These are phyloP conservation scores for Glareola pratincola DNA, from an alignment of 2,113 vertebrate genomes.

Conservation along the genomic window DNA sequence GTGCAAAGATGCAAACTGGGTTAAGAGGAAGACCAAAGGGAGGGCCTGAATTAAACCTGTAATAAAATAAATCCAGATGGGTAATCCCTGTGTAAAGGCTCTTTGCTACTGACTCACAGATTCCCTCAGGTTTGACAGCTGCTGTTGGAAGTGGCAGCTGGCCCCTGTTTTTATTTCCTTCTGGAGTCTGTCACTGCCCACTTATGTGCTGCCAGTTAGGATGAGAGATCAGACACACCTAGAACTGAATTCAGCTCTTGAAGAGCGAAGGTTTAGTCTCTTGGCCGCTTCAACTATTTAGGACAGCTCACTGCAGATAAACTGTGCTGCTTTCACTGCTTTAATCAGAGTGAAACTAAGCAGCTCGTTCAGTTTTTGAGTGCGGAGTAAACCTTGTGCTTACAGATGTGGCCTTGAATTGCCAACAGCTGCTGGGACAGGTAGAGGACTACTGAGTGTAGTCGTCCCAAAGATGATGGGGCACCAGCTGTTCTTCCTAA, in stretches of 20 bases:
- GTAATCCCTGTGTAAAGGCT: not conserved
- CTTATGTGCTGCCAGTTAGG: not conserved
- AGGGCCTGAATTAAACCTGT: not conserved
- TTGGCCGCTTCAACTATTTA: not conserved
- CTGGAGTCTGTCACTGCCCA: not conserved
- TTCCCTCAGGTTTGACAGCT: not conserved
- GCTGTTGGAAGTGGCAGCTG: not conserved
- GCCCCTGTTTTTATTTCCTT: not conserved
- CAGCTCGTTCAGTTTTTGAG: not conserved
- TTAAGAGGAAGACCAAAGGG: not conserved
- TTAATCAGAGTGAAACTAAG: not conserved
- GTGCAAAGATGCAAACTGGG: not conserved
- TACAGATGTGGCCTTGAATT: not conserved
- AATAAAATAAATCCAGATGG: not conserved
- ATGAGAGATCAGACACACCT: not conserved
- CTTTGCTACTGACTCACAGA: not conserved
- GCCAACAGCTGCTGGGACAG: not conserved
- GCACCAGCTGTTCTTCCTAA: not conserved
- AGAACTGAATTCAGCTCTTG: not conserved
- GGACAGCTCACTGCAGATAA: not conserved
- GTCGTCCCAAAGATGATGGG: not conserved
- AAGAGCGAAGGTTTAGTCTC: not conserved
- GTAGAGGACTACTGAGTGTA: not conserved
- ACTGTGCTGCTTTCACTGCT: not conserved
- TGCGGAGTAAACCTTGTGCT: not conserved